Conservation (phyloP, 1,140 invertebrate species). For the Cyclargus thomasi region DNA sequence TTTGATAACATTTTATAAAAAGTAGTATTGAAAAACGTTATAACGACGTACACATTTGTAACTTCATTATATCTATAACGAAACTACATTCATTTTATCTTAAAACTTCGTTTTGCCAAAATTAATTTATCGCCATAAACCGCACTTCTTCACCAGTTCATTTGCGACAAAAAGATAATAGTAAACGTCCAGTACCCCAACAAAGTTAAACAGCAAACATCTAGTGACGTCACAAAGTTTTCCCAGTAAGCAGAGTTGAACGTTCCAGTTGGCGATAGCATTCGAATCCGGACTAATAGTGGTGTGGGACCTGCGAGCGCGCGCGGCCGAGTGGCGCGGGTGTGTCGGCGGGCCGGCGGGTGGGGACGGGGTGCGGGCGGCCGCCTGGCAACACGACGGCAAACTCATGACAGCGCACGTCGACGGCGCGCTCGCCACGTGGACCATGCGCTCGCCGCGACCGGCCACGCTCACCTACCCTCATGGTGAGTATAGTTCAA, state of each 20-base stretch:
- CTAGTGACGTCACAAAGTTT: too few relatives aligned
- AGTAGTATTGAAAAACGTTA: too few relatives aligned
- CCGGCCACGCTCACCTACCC: slow-evolving; percentile 90
- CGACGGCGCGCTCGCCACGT: slow-evolving; percentile 95
- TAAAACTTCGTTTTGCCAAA: too few relatives aligned
- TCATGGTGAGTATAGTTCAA: slow-evolving; percentile 88
- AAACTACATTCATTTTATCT: too few relatives aligned
- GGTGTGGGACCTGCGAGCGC: slow-evolving; percentile 94
- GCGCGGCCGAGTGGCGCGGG: slow-evolving; percentile 87
- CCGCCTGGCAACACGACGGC: slow-evolving; percentile 98
- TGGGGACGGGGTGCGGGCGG: slow-evolving; percentile 85
- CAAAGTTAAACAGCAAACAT: too few relatives aligned
- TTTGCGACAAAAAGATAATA: too few relatives aligned
- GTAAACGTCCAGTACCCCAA: too few relatives aligned
- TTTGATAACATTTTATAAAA: too few relatives aligned
- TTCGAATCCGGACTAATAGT: slow-evolving; percentile 96
- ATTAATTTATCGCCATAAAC: too few relatives aligned
- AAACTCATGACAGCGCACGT: slow-evolving; percentile 97
- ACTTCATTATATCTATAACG: too few relatives aligned
- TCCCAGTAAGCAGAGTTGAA: not conserved
- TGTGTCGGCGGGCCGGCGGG: slow-evolving; percentile 78
- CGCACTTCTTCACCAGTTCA: too few relatives aligned
- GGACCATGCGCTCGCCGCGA: slow-evolving; percentile 87
- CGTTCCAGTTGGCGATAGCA: slow-evolving; percentile 92
- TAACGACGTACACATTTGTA: too few relatives aligned